Base-by-base conservation (phyloP, 53 echinoderm and acorn worm genomes). In the Stichopus horrens region DNA sequence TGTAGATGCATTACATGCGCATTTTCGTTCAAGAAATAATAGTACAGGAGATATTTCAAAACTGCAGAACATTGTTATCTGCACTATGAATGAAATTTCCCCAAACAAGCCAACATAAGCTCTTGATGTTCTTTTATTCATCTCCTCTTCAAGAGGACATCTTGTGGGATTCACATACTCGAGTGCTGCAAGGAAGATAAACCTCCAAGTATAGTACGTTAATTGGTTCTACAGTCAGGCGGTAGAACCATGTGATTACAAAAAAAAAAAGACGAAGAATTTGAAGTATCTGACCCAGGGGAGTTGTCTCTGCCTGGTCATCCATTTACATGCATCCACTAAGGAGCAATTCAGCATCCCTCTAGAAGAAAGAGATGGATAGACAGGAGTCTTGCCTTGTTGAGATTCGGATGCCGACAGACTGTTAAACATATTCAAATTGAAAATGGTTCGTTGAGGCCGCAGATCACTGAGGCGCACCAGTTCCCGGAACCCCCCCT, bases 301-400 rank as follows among this genome's bases (percentile, higher is more conserved):
- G 81, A 71, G 20, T 79, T 10, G 57, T 21, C 58, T 20, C 20
- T 14, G n/a, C 21, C 58, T 81, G 58, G 58, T 81, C 58, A 81
- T 81, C 57, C 58, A 58, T 81, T 37, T 58, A 58, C 14, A 81
- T 79, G 54, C 79, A 54, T 54, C 79, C 79, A 16, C 58, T 81
- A 81, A 81, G 21, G 81, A 81, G 81, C 81, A 56, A 81, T 81
- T 81, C 7, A 58, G 81, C 54, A 58, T 81, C 23, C 5, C 10
- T 19, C n/a, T 23, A 14, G 75, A 5, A 75, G 63, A 71, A 71
- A 71, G 71, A 18, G 7, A n/a, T n/a, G 71, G 8, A 71, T 7
- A 71, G 71, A 71, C 71, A n/a, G 6, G 14, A 71, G 16, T 4
- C 10, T 13, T 71, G n/a, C 18, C 71, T 71, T 20, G 18, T 71